Evolutionary conservation across 2,113 vertebrate species (phyloP).

Genomic region (Lepus americanus): DNA sequence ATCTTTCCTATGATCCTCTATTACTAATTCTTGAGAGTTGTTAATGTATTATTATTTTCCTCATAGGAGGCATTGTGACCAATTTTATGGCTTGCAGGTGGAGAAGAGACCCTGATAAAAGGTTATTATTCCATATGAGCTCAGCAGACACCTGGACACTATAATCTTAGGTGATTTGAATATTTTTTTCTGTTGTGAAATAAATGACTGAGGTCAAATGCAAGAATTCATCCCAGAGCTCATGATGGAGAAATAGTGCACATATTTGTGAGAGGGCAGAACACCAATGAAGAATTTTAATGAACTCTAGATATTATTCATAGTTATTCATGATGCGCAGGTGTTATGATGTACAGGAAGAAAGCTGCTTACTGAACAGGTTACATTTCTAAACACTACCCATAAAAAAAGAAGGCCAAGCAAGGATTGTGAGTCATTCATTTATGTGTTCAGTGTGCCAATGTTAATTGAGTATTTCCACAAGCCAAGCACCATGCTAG

Average conservation of each 20-base stretch:
- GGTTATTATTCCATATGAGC: background rate
- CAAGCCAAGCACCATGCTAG: background rate
- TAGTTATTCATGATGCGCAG: background rate
- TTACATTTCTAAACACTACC: slow-evolving; percentile 1
- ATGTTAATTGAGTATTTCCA: background rate
- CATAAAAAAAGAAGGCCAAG: background rate
- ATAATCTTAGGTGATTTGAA: background rate
- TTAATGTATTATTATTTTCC: slow-evolving; percentile 39
- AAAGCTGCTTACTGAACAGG: background rate
- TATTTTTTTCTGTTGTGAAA: slow-evolving; percentile 26
- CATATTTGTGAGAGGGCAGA: background rate
- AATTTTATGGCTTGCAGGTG: background rate
- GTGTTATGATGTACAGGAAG: background rate
- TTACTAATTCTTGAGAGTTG: background rate
- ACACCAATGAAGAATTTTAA: background rate
- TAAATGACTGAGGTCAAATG: background rate
- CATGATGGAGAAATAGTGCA: background rate
- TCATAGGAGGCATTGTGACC: background rate
- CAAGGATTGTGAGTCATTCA: background rate
- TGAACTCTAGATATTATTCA: slow-evolving; percentile 1
- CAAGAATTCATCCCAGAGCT: background rate
- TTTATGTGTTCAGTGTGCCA: background rate
- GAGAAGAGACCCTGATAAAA: background rate
- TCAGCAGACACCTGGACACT: background rate
- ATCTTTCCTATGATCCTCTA: background rate